Conservation (phyloP, 1,140 invertebrate genomes). For the Drosophila baimaii region DNA sequence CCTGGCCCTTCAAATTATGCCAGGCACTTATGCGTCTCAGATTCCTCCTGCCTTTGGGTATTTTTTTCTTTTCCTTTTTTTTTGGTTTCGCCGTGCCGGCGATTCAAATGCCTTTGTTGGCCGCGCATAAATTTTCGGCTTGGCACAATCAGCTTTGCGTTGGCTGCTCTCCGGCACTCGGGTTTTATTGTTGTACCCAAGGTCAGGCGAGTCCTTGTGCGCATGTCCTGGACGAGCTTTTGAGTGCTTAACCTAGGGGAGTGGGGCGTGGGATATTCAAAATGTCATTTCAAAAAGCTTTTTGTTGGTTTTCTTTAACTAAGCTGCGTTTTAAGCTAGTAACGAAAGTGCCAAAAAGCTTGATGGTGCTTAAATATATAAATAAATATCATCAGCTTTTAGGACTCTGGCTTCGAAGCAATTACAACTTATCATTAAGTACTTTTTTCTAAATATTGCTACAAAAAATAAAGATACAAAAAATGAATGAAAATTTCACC, state of each 20-base stretch:
- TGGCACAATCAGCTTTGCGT: constrained; percentile 62
- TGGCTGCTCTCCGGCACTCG: constrained; percentile 36
- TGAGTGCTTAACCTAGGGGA: neutral
- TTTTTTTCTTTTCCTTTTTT: neutral
- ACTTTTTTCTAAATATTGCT: too few relatives aligned
- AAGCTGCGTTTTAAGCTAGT: neutral
- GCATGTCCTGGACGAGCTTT: constrained; percentile 63
- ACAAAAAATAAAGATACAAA: too few relatives aligned
- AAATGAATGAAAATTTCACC: too few relatives aligned
- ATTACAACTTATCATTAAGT: neutral
- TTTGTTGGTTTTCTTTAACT: neutral
- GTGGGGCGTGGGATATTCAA: constrained; percentile 5
- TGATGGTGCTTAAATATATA: too few relatives aligned
- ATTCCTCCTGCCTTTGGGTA: constrained; percentile 18
- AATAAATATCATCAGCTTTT: too few relatives aligned
- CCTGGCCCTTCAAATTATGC: constrained; percentile 52
- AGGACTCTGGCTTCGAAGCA: neutral
- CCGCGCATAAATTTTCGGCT: constrained; percentile 41
- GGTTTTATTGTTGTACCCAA: constrained; percentile 52
- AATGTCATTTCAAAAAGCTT: neutral
- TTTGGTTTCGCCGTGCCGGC: constrained; percentile 11
- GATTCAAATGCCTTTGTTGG: constrained; percentile 43
- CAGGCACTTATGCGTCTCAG: constrained; percentile 44
- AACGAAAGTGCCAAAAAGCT: neutral
- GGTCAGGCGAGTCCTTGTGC: constrained; percentile 53